phyloP scores from a whole-genome alignment of 2,888 invertebrate genomes.

The Agrilus mali region DNA sequence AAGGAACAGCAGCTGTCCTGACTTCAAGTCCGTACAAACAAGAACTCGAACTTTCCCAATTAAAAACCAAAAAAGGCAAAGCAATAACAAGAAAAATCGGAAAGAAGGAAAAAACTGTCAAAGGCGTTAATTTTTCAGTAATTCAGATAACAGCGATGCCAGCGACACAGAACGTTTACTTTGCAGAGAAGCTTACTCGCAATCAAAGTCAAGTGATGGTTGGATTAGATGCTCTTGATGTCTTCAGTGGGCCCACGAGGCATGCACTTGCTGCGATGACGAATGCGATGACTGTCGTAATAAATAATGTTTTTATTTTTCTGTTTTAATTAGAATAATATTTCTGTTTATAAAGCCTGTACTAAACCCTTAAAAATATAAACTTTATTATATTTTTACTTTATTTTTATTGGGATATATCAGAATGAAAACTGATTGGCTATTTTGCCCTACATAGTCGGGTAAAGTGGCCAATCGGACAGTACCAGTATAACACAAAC shows the following conservation, averaged over 20 bases:
- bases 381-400: too few relatives aligned
- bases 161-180: constrained; percentile 12
- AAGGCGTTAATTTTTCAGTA: neutral
- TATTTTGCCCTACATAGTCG: neutral
- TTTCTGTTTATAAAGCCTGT: too few relatives aligned
- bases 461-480: constrained; percentile 3
- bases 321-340: too few relatives aligned
- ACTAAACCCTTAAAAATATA: too few relatives aligned
- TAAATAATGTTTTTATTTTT: too few relatives aligned
- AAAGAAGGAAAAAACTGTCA: neutral
- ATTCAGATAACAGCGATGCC: constrained; percentile 2
- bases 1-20: neutral
- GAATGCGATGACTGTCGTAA: constrained; percentile 5
- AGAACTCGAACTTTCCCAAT: neutral
- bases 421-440: too few relatives aligned
- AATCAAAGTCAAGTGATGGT: constrained; percentile 14
- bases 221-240: constrained; percentile 15
- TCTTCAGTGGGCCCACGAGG: constrained; percentile 15
- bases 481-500: too few relatives aligned
- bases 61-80: neutral
- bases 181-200: constrained; percentile 13
- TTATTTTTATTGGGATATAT: too few relatives aligned
- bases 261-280: constrained; percentile 5
- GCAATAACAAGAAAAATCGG: neutral
- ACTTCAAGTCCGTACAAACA: neutral